Evolutionary conservation across 1,140 invertebrate species (phyloP).

Genomic region (Listronotus oregonensis): DNA sequence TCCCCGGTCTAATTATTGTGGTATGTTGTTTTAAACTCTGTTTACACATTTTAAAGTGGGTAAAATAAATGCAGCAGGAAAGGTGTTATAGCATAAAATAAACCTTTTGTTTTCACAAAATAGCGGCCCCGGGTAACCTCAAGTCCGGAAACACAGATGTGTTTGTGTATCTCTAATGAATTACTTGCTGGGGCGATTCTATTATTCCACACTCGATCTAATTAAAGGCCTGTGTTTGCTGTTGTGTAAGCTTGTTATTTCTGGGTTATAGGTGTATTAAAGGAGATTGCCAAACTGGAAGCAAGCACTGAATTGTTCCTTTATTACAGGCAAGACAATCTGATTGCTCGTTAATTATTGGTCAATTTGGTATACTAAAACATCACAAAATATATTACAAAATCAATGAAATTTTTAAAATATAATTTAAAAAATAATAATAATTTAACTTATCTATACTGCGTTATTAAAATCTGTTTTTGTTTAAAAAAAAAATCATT

Average conservation of each 20-base stretch:
- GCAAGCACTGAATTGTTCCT: constrained; percentile 20
- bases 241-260: constrained; percentile 30
- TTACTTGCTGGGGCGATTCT: constrained; percentile 31
- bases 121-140: constrained; percentile 16
- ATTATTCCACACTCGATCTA: constrained; percentile 35
- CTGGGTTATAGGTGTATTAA: constrained; percentile 25
- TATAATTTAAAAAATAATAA: too few relatives aligned
- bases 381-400: too few relatives aligned
- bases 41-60: neutral
- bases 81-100: constrained; percentile 15
- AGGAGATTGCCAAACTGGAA: constrained; percentile 25
- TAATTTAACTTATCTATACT: too few relatives aligned
- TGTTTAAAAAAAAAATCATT: too few relatives aligned
- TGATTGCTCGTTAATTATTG: constrained; percentile 17
- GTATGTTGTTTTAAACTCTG: too few relatives aligned
- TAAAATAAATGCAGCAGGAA: constrained; percentile 9
- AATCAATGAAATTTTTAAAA: too few relatives aligned
- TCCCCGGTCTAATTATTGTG: too few relatives aligned
- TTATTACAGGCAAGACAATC: constrained; percentile 12
- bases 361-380: too few relatives aligned
- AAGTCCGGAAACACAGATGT: constrained; percentile 30
- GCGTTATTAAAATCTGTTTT: too few relatives aligned
- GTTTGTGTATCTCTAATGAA: constrained; percentile 35
- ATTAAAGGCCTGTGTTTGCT: constrained; percentile 35
- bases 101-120: constrained; percentile 17